A percentile compares a stretch with the other conserved stretches of the same genome.
Conservation (phyloP, 2,888 invertebrate genomes). For the Aphrophora alni region DNA sequence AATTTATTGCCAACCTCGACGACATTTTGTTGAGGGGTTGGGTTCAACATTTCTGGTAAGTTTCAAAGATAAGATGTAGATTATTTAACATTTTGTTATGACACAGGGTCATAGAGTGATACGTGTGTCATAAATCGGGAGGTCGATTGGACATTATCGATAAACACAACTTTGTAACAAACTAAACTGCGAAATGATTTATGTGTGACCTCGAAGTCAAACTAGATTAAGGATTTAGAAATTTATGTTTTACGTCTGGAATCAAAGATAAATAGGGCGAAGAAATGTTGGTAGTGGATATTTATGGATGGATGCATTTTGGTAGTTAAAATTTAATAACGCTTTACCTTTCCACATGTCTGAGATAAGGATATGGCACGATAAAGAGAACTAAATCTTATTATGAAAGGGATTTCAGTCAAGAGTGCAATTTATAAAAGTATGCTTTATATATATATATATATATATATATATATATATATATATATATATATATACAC, state of each 20-base stretch:
- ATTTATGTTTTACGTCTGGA: not conserved
- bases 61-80: not conserved
- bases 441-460: too few relatives aligned
- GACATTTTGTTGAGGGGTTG: constrained; percentile 4
- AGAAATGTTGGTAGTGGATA: not conserved
- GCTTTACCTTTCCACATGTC: too few relatives aligned
- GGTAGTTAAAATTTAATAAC: not conserved
- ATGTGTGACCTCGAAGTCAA: not conserved
- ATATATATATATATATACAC: too few relatives aligned
- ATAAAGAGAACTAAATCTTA: too few relatives aligned
- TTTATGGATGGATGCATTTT: not conserved
- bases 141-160: not conserved
- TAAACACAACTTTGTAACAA: not conserved
- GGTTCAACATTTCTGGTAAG: not conserved
- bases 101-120: not conserved
- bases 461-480: too few relatives aligned
- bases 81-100: not conserved
- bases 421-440: too few relatives aligned
- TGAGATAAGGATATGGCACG: too few relatives aligned
- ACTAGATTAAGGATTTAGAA: not conserved
- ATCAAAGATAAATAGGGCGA: too few relatives aligned
- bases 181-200: not conserved
- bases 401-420: too few relatives aligned
- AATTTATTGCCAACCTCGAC: not conserved
- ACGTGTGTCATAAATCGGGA: not conserved